These are phyloP conservation scores for Leptinotarsa texana DNA, from an alignment of 1,140 invertebrate genomes.

Conservation along the genomic window DNA sequence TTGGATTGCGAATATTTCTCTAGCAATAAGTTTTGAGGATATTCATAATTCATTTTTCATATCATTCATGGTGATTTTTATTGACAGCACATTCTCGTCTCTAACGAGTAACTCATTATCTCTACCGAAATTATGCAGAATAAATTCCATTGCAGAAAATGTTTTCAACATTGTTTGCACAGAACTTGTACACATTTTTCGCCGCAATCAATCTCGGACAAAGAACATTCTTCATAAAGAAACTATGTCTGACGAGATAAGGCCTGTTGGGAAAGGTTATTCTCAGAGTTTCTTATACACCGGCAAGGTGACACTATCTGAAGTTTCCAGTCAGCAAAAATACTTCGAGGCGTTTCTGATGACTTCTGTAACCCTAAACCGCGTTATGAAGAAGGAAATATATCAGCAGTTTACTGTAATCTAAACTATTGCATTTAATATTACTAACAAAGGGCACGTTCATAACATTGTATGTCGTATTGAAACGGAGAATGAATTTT, in stretches of 20 bases:
- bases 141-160: neutral
- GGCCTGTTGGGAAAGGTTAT: slow-evolving; percentile 13
- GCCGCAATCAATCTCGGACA: neutral
- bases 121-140: no score
- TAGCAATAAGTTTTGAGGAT: no score
- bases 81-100: no score
- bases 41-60: no score
- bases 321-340: slow-evolving; percentile 21
- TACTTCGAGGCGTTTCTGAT: slow-evolving; percentile 26
- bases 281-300: neutral
- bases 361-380: slow-evolving; percentile 22
- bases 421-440: slow-evolving; percentile 16
- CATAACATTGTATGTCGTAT: neutral
- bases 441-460: slow-evolving; percentile 19
- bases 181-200: no score
- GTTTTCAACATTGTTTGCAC: neutral
- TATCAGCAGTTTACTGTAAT: slow-evolving; percentile 19
- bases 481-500: neutral
- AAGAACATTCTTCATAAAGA: slow-evolving; percentile 6
- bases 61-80: no score
- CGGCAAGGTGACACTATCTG: slow-evolving; percentile 18
- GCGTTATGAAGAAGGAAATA: slow-evolving; percentile 15
- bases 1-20: no score
- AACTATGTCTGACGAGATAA: slow-evolving; percentile 11
- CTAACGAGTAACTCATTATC: no score